These are phyloP conservation scores for Erannis defoliaria DNA, from an alignment of 2,888 invertebrate species.

Conservation along the genomic window DNA sequence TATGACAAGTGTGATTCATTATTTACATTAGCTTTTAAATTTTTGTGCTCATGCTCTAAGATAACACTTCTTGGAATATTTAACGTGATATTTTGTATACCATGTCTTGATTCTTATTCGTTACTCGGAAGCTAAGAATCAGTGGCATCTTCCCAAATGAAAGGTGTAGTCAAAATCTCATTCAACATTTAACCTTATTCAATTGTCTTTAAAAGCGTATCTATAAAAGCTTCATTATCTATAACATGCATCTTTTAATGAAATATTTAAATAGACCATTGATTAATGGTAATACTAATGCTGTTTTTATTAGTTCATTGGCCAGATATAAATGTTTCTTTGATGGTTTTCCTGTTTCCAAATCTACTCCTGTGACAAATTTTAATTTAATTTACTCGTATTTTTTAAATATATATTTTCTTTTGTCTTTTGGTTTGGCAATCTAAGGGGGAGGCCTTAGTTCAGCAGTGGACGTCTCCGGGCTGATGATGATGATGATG, in stretches of 20 bases:
- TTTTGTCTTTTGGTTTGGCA: too few relatives aligned
- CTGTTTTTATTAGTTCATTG: slow-evolving; percentile 18
- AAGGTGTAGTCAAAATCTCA: slow-evolving; percentile 25
- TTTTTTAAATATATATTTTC: too few relatives aligned
- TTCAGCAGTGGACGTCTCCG: too few relatives aligned
- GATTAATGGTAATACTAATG: slow-evolving; percentile 15
- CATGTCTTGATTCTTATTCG: slow-evolving; percentile 45
- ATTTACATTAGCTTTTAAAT: slow-evolving; percentile 39
- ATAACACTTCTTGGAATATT: slow-evolving; percentile 50
- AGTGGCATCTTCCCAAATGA: slow-evolving; percentile 57
- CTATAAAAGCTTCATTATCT: background rate
- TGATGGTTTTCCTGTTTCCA: slow-evolving; percentile 27
- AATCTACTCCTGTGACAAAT: slow-evolving; percentile 17
- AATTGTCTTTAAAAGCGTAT: background rate
- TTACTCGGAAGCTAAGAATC: slow-evolving; percentile 36
- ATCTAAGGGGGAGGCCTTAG: too few relatives aligned
- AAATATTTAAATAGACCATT: slow-evolving; percentile 23
- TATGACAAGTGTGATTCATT: slow-evolving; percentile 68
- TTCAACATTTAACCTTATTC: slow-evolving; percentile 41
- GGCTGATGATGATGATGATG: too few relatives aligned
- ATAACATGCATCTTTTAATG: slow-evolving; percentile 15
- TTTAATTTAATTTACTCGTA: slow-evolving; percentile 1
- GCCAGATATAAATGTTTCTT: slow-evolving; percentile 14
- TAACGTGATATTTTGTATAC: slow-evolving; percentile 42
- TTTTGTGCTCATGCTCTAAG: slow-evolving; percentile 34